phyloP scores from a whole-genome alignment of 2,888 invertebrate genomes.

The Leptopterna dolabrata region DNA sequence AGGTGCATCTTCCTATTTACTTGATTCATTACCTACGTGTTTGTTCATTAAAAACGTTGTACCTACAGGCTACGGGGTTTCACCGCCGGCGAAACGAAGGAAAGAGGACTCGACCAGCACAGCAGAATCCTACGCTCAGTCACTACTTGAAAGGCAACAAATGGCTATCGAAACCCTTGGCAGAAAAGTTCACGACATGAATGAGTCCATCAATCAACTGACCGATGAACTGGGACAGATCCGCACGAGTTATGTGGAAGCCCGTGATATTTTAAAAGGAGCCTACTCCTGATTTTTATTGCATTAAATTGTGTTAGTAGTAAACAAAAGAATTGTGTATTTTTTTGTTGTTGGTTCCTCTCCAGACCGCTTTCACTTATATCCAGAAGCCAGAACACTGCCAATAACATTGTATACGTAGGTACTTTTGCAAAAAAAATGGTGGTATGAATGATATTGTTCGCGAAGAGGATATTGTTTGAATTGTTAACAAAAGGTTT shows the following conservation, averaged over 20 bases:
- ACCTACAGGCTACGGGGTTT: background rate
- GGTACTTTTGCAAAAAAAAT: too few relatives aligned
- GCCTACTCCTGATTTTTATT: background rate
- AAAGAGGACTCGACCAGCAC: background rate
- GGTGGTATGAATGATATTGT: too few relatives aligned
- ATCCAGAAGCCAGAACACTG: too few relatives aligned
- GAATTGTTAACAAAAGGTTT: too few relatives aligned
- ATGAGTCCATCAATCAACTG: background rate
- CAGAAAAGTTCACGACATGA: background rate
- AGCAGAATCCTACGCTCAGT: background rate
- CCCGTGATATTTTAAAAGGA: background rate
- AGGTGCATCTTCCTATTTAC: too few relatives aligned
- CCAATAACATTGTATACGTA: too few relatives aligned
- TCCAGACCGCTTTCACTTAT: too few relatives aligned
- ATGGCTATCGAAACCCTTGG: background rate
- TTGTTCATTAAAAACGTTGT: too few relatives aligned
- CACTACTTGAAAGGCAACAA: background rate
- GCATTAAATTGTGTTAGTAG: background rate
- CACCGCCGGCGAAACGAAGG: background rate
- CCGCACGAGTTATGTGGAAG: background rate
- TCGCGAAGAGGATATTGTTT: too few relatives aligned
- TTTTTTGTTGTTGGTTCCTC: too few relatives aligned
- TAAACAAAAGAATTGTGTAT: too few relatives aligned
- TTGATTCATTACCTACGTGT: too few relatives aligned
- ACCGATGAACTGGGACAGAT: background rate